phyloP scores from a whole-genome alignment of 2,888 invertebrate species.

The Pediacus dermestoides region DNA sequence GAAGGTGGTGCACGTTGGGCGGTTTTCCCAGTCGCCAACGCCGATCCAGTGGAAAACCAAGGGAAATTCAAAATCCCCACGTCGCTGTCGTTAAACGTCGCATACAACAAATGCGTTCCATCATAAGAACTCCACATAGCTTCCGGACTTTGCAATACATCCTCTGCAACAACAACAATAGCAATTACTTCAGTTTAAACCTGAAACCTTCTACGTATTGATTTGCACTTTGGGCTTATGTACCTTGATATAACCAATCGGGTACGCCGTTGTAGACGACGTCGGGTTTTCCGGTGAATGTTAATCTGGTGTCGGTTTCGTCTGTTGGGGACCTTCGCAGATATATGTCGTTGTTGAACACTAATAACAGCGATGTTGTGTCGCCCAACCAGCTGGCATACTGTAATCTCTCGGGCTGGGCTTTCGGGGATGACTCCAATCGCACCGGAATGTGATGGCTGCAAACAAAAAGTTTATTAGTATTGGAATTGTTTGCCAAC shows the following conservation, averaged over 20 bases:
- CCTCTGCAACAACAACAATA: constrained; percentile 61
- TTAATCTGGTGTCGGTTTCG: constrained; percentile 65
- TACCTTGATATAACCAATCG: constrained; percentile 96
- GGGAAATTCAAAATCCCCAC: constrained; percentile 77
- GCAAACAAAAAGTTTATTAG: no score
- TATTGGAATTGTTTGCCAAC: no score
- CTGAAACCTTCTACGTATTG: constrained; percentile 4
- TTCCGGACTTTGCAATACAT: constrained; percentile 75
- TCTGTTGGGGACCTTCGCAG: constrained; percentile 71
- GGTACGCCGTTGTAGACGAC: constrained; percentile 88
- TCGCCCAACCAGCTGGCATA: constrained; percentile 80
- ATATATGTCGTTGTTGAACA: constrained; percentile 87
- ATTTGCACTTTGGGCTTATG: neutral
- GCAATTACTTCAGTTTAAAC: constrained; percentile 8
- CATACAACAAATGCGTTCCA: constrained; percentile 80
- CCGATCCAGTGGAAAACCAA: constrained; percentile 70
- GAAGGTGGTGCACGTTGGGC: constrained; percentile 50
- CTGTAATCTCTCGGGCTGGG: constrained; percentile 72
- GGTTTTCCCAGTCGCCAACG: constrained; percentile 57
- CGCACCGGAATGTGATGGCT: constrained; percentile 84
- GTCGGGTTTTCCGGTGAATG: constrained; percentile 73
- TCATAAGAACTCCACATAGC: constrained; percentile 86
- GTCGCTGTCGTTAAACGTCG: constrained; percentile 78
- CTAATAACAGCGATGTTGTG: constrained; percentile 72
- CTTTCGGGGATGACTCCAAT: constrained; percentile 69